Conservation (phyloP, 2,888 invertebrate genomes). For the Heliconius hortense region DNA sequence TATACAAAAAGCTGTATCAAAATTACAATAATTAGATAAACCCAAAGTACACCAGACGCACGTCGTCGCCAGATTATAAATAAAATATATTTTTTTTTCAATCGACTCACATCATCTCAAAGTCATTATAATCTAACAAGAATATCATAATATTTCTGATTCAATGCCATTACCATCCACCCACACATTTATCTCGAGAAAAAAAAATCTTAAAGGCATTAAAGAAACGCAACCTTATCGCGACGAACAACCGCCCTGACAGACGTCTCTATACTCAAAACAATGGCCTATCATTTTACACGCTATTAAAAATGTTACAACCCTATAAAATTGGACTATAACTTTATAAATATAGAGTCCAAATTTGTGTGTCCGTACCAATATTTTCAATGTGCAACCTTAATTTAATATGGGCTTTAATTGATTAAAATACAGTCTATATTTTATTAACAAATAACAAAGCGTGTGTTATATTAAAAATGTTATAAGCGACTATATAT, state of each 20-base stretch:
- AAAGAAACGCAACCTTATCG: constrained; percentile 63
- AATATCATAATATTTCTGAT: constrained; percentile 40
- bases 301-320: constrained; percentile 59
- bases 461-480: constrained; percentile 45
- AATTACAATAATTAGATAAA: neutral
- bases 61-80: constrained; percentile 12
- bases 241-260: constrained; percentile 64
- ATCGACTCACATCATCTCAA: constrained; percentile 14
- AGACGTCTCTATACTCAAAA: constrained; percentile 78
- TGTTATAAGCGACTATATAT: constrained; percentile 39
- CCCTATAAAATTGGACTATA: constrained; percentile 41
- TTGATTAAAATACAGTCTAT: constrained; percentile 39
- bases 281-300: constrained; percentile 70
- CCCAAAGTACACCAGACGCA: neutral
- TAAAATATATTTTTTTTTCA: neutral
- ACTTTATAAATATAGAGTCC: constrained; percentile 19
- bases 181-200: constrained; percentile 42
- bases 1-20: neutral
- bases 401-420: constrained; percentile 38
- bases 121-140: constrained; percentile 35
- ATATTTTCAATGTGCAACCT: constrained; percentile 24
- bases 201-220: constrained; percentile 52
- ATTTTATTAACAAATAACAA: constrained; percentile 41
- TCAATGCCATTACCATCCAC: constrained; percentile 43
- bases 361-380: neutral